Conservation (phyloP, 2,113 vertebrate species). For the Mormoops blainvillei region DNA sequence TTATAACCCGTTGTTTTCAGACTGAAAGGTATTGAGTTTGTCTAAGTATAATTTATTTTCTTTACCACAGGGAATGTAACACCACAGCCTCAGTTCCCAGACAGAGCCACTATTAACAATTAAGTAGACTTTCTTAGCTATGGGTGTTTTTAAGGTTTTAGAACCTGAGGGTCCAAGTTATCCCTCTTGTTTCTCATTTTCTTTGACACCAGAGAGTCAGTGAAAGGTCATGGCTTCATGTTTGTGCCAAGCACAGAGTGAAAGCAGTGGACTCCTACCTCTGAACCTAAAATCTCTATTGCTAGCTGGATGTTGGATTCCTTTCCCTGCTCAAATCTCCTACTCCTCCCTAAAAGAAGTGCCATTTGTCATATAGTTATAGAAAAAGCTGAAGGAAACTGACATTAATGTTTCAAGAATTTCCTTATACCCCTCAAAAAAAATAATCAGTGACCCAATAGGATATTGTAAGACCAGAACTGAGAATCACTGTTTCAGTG, state of each 20-base stretch:
- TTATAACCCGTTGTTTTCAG: neutral
- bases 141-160: constrained; percentile 3
- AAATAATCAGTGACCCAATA: neutral
- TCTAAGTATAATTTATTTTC: neutral
- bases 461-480: neutral
- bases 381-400: constrained; percentile 16
- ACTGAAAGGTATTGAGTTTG: constrained; percentile 26
- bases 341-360: neutral
- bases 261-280: neutral
- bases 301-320: constrained; percentile 35
- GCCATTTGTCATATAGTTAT: neutral
- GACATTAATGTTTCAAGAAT: constrained; percentile 13
- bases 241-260: neutral
- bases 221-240: neutral
- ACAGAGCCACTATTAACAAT: neutral
- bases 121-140: constrained; percentile 14
- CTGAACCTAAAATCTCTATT: neutral
- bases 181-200: constrained; percentile 10
- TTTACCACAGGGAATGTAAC: neutral
- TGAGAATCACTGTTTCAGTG: constrained; percentile 29
- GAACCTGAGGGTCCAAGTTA: neutral
- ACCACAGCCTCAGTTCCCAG: neutral
- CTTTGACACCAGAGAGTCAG: constrained; percentile 12
- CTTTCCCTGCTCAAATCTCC: neutral
- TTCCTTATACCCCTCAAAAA: neutral